Evolutionary conservation across 2,113 vertebrate genomes (phyloP), one percentile per base, ranked within the genome.

Genomic region (Charadrius vociferus): DNA sequence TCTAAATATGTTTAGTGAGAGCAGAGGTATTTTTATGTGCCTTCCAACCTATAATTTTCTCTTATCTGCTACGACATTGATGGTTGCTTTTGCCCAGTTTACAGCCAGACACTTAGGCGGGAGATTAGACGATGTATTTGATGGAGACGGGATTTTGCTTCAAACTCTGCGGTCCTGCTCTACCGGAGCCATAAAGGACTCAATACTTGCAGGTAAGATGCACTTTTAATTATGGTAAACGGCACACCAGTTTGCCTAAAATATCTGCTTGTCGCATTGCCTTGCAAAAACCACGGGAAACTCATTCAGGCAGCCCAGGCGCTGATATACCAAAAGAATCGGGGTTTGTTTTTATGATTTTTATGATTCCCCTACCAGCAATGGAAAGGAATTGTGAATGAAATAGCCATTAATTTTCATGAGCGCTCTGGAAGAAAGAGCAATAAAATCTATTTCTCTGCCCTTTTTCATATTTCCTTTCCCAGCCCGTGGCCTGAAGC

Each of bases 351-450:
- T 83, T 94, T 74, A 72, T n/a, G 26, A 81, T 7, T 24, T 83
- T 94, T 74, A 72, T 37, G 23, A 84, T 63, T 84, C 65, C 68
- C 49, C 21, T 55, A 37, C 77, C 30, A 34, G 56, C 13, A 72
- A 65, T 29, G 8, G 61, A 71, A 94, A 90, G 52, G 80, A 58
- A 37, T 27, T 39, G 26, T 45, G 62, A 93, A 63, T 68, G 47
- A 93, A 89, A 71, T 5, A 34, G 32, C 37, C 55, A n/a, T 93
- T 87, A 79, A 87, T 94, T 95, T 96, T 96, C 47, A 94, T 39
- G 45, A 63, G 41, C 0, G 1, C 43, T 84, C 62, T 84, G 65
- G 21, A 87, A 87, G 81, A 75, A 83, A 83, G 39, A 87, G 66
- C n/a, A 90, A 82, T 90, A 82, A 87, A 72, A 85, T 68, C 37